A percentile compares a stretch with the other conserved stretches of the same genome.
Conservation (phyloP, 2,888 invertebrate genomes). For the Orthosia gracilis region DNA sequence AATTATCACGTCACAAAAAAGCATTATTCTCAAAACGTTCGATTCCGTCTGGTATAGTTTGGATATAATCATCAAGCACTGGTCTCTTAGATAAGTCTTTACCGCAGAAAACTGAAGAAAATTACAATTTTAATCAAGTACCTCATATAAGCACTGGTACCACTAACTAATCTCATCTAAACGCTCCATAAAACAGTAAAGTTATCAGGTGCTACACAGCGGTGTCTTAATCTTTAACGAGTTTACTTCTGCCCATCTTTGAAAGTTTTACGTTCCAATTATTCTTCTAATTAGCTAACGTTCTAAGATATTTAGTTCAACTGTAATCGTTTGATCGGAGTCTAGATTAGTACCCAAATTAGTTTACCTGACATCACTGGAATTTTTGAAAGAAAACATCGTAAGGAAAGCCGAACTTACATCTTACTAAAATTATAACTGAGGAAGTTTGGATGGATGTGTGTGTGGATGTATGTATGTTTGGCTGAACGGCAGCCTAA, state of each 20-base stretch:
- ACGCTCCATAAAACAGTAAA: conserved; percentile 60
- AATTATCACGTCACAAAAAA: no score
- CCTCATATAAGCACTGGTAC: conserved; percentile 27
- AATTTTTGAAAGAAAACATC: no score
- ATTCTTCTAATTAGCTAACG: conserved; percentile 63
- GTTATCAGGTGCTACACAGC: conserved; percentile 71
- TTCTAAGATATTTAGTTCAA: conserved; percentile 8
- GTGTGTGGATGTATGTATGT: no score
- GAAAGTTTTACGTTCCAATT: conserved; percentile 64
- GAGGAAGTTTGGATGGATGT: no score
- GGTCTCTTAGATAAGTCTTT: no score
- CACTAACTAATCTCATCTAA: conserved; percentile 46
- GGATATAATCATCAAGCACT: no score
- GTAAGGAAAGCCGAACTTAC: no score
- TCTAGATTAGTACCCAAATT: neutral
- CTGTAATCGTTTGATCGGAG: neutral
- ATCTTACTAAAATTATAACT: no score
- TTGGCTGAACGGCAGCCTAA: no score
- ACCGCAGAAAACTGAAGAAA: neutral
- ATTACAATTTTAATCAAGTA: neutral
- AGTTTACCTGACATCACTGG: no score
- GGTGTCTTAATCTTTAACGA: conserved; percentile 73
- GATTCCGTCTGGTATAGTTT: no score
- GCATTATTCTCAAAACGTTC: no score
- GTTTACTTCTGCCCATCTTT: conserved; percentile 67